Conservation (phyloP, 1,140 invertebrate species). For the Bombus confusus region DNA sequence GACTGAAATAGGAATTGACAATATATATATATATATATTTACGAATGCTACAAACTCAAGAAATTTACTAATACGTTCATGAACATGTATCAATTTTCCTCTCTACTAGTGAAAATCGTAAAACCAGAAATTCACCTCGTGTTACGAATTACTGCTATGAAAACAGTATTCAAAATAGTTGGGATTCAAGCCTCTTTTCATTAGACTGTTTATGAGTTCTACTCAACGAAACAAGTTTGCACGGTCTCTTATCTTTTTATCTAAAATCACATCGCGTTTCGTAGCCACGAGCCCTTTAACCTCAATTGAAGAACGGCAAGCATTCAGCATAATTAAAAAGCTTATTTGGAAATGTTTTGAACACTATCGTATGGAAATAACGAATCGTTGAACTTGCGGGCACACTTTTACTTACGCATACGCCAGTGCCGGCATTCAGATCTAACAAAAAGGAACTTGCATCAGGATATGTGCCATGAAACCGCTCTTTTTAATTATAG, state of each 20-base stretch:
- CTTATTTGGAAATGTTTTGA: slow-evolving; percentile 28
- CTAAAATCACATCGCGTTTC: slow-evolving; percentile 10
- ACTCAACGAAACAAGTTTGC: no score
- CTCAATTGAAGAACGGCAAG: background rate
- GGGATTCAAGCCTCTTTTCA: background rate
- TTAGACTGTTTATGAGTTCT: background rate
- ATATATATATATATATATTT: background rate
- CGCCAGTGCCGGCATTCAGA: no score
- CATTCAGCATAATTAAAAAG: slow-evolving; percentile 38
- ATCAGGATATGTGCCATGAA: background rate
- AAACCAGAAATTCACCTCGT: background rate
- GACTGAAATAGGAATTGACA: background rate
- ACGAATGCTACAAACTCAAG: no score
- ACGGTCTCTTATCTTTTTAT: slow-evolving; percentile 12
- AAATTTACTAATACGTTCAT: background rate
- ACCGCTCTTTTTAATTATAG: slow-evolving; percentile 33
- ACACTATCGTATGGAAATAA: slow-evolving; percentile 23
- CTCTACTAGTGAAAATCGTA: background rate
- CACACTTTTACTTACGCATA: background rate
- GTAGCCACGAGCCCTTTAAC: background rate
- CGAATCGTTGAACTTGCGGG: slow-evolving; percentile 5
- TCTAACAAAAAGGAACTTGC: background rate
- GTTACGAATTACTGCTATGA: background rate
- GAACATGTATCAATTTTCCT: no score
- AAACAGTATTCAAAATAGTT: background rate